phyloP scores from a whole-genome alignment of 2,888 invertebrate genomes.

The Habroteleia sp. region DNA sequence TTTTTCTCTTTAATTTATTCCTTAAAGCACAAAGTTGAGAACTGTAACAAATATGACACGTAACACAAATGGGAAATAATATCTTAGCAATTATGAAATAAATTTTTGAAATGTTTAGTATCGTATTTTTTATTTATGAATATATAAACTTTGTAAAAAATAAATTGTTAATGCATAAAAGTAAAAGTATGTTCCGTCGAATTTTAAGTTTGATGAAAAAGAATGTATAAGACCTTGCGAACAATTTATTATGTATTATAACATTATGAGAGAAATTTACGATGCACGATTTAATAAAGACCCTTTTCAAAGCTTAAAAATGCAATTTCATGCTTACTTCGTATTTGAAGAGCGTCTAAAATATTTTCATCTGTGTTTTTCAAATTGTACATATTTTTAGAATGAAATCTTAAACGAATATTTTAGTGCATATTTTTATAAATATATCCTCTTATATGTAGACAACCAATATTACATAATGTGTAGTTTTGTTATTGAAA shows the following conservation, averaged over 20 bases:
- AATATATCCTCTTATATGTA: no score
- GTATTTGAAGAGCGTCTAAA: conserved; percentile 13
- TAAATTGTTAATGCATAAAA: conserved; percentile 22
- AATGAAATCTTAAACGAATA: conserved; percentile 21
- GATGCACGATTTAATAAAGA: neutral
- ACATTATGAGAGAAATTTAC: conserved; percentile 7
- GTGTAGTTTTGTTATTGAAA: no score
- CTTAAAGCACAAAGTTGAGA: no score
- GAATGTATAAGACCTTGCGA: neutral
- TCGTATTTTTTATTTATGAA: no score
- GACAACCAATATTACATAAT: no score
- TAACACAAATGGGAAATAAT: no score
- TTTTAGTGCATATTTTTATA: conserved; percentile 1
- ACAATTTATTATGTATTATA: conserved; percentile 19
- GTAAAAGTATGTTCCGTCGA: conserved; percentile 2
- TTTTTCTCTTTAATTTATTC: no score
- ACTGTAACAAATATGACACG: no score
- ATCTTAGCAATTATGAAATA: no score
- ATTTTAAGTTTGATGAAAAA: conserved; percentile 5
- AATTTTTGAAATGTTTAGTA: no score
- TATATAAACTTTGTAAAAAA: no score
- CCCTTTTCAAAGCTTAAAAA: conserved; percentile 6
- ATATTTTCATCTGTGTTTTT: conserved; percentile 17
- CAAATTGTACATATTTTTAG: conserved; percentile 25
- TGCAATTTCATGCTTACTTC: conserved; percentile 5